Evolutionary conservation across 2,888 invertebrate species (phyloP), one percentile per base, ranked within the genome.

Genomic region (Caenorhabditis doughertyi): DNA sequence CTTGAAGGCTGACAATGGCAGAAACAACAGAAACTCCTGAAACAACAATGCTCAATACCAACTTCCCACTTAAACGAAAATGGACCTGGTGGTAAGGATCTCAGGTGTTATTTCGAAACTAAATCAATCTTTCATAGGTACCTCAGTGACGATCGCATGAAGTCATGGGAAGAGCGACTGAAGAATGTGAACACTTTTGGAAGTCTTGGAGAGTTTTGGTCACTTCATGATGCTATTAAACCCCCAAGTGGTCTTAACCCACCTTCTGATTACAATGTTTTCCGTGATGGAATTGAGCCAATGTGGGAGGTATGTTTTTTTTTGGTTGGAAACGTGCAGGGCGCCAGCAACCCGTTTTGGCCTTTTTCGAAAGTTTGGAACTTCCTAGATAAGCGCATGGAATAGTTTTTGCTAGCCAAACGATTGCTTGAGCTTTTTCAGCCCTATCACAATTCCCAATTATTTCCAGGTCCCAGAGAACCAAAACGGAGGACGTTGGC

Each of bases 131-230:
- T 3, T 60, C 25, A 29, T 71, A 79, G 88, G 88, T 86, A 87
- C 35, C 84, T 88, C 42, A 84, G 74, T 35, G 88, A 86, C 65
- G 82, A 87, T 16, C 72, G 85, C 5, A 42, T 77, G 47, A 68
- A 68, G 49, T 95, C 94, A 91, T 99, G 98, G 98, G 96, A 96
- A 92, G 96, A 97, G 89, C 96, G 97, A 93, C 95, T 96, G 92
- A 95, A 96, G 92, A 95, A 97, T 93, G 95, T 99, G 71, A 96
- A 96, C 72, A 95, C 96, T 86, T 97, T 99, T 93, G 95, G 96
- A 92, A 97, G 97, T 16, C 97, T 97, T 35, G 98, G 99, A 94
- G 98, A 98, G 93, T 99, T 99, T 92, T 99, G 98, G 98, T 96
- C 96, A 92, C 93, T 97, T 86, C 96, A 96, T 93, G 96, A 97